Evolutionary conservation across 2,113 vertebrate species (phyloP).

Genomic region (Seriola rivoliana): DNA sequence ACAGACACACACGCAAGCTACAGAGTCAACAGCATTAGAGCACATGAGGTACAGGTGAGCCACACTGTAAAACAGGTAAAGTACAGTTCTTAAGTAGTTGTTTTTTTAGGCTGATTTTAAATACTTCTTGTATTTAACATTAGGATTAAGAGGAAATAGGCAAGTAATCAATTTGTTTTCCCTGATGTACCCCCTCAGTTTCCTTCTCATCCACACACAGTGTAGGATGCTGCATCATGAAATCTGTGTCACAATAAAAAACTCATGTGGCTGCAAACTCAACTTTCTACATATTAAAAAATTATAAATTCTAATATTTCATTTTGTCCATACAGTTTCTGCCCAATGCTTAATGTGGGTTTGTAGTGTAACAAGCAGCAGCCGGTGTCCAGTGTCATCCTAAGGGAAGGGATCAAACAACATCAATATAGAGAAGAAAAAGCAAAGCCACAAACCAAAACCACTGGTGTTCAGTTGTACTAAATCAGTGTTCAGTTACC

Average conservation of each 20-base stretch:
- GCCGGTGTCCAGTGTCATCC: conserved; percentile 4
- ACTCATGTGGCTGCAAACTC: not conserved
- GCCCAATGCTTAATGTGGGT: not conserved
- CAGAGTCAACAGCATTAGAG: conserved; percentile 5
- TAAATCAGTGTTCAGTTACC: not conserved
- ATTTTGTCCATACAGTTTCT: not conserved
- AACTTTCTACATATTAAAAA: not conserved
- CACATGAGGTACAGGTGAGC: conserved; percentile 47
- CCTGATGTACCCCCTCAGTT: not conserved
- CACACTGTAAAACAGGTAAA: conserved; percentile 24
- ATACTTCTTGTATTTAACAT: not conserved
- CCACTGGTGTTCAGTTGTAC: conserved; percentile 10
- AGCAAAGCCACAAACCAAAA: not conserved
- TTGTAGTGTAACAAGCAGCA: not conserved
- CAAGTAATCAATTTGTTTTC: not conserved
- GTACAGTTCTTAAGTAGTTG: not conserved
- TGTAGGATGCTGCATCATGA: not conserved
- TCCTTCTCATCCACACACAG: not conserved
- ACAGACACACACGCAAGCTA: conserved; percentile 23
- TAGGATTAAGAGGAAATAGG: not conserved
- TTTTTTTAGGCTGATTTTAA: not conserved
- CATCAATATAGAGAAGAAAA: conserved; percentile 5
- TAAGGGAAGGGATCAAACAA: conserved; percentile 9
- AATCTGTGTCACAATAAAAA: not conserved
- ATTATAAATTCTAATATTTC: not conserved